Evolutionary conservation across 2,113 vertebrate species (phyloP).

Genomic region (Tupaia chinensis): DNA sequence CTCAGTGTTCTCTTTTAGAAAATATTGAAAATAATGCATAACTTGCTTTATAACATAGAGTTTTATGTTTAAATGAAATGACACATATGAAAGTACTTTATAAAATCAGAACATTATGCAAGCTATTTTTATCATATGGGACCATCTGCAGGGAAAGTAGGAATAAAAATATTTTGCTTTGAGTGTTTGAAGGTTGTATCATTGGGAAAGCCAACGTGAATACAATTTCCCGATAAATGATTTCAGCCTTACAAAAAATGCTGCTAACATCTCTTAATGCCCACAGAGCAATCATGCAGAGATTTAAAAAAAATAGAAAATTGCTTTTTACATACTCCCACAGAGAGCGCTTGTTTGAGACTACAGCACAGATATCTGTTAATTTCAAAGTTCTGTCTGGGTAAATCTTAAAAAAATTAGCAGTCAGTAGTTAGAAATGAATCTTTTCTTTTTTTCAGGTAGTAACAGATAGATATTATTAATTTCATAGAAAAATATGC

Average conservation of each 20-base stretch:
- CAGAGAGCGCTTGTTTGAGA: slow-evolving; percentile 29
- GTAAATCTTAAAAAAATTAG: not conserved
- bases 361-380: slow-evolving; percentile 13
- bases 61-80: slow-evolving; percentile 39
- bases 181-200: not conserved
- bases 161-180: not conserved
- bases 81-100: not conserved
- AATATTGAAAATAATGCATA: slow-evolving; percentile 26
- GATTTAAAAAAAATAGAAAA: slow-evolving; percentile 47
- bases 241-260: slow-evolving; percentile 26
- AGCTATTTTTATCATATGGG: not conserved
- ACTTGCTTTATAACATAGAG: not conserved
- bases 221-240: slow-evolving; percentile 16
- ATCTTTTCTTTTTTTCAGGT: slow-evolving; percentile 31
- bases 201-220: slow-evolving; percentile 7
- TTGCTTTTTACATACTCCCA: slow-evolving; percentile 3
- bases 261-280: slow-evolving; percentile 22
- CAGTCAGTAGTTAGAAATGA: not conserved
- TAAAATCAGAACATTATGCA: not conserved
- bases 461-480: not conserved
- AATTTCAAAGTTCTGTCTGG: not conserved
- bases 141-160: not conserved
- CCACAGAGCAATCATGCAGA: not conserved
- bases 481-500: not conserved
- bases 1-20: not conserved